phyloP scores from a whole-genome alignment of 2,113 vertebrate species.

The Psephotus haematonotus region DNA sequence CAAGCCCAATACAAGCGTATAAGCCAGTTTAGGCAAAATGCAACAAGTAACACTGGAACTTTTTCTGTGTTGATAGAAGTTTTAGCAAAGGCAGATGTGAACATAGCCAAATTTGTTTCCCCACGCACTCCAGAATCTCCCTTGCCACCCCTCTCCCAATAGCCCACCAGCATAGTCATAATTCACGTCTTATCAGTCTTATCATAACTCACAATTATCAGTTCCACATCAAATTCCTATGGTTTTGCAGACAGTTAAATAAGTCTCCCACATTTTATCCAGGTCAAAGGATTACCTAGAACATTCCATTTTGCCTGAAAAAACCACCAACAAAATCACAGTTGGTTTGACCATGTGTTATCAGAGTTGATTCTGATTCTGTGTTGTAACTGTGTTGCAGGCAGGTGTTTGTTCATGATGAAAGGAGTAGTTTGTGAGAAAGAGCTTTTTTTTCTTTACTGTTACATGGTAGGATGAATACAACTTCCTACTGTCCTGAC shows the following conservation, averaged over 20 bases:
- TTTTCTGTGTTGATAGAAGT: background rate
- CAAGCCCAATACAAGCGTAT: background rate
- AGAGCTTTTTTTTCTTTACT: background rate
- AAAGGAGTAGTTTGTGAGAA: background rate
- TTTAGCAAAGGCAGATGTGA: background rate
- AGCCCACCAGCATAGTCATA: background rate
- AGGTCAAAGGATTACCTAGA: background rate
- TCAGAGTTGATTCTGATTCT: background rate
- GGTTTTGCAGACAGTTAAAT: background rate
- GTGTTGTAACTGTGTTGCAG: background rate
- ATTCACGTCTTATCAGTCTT: background rate
- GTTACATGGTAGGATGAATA: background rate
- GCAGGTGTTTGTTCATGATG: background rate
- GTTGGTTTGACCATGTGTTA: background rate
- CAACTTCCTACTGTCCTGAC: background rate
- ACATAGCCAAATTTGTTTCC: background rate
- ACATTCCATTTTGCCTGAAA: background rate
- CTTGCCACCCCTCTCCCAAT: fast-evolving
- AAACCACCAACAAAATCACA: background rate
- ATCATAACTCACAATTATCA: background rate
- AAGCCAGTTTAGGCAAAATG: background rate
- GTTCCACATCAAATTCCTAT: background rate
- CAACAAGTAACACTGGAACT: background rate
- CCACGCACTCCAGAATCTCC: background rate
- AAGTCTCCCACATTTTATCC: background rate